Conservation (phyloP, 2,888 invertebrate species). For the Thysanoteuthis rhombus region DNA sequence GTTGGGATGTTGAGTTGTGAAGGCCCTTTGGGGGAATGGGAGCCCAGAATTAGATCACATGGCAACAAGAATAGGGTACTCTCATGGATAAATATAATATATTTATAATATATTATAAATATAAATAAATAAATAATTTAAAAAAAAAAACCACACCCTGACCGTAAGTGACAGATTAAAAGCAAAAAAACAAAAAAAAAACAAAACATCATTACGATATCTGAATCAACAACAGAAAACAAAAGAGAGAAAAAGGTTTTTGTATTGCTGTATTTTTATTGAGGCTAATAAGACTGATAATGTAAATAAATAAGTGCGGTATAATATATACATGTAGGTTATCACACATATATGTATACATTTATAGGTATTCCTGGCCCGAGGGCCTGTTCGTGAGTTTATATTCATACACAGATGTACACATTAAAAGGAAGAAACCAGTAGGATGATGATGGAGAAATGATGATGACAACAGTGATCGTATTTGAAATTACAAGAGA, state of each 20-base stretch:
- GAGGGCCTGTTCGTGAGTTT: background rate
- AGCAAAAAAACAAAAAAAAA: too few species aligned
- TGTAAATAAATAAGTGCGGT: background rate
- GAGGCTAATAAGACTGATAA: background rate
- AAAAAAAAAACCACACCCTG: too few species aligned
- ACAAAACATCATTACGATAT: too few species aligned
- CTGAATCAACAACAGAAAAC: background rate
- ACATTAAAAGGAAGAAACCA: background rate
- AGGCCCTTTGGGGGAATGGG: too few species aligned
- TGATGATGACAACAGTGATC: background rate
- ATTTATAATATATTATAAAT: too few species aligned
- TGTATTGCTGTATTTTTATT: background rate
- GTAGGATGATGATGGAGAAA: background rate
- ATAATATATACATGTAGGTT: conserved; percentile 26
- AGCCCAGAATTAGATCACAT: too few species aligned
- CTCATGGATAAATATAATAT: too few species aligned
- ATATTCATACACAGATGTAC: background rate
- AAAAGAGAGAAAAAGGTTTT: background rate
- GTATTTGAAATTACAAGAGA: background rate
- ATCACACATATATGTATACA: background rate
- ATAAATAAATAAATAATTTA: too few species aligned
- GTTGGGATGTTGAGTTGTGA: too few species aligned
- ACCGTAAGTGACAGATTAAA: too few species aligned
- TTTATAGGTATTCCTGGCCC: background rate
- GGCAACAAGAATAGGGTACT: too few species aligned